Percentiles rank a stretch among this genome's conserved stretches.
These are phyloP conservation scores for Holothuria leucospilota DNA, from an alignment of 53 echinoderm and acorn worm genomes.

Conservation along the genomic window DNA sequence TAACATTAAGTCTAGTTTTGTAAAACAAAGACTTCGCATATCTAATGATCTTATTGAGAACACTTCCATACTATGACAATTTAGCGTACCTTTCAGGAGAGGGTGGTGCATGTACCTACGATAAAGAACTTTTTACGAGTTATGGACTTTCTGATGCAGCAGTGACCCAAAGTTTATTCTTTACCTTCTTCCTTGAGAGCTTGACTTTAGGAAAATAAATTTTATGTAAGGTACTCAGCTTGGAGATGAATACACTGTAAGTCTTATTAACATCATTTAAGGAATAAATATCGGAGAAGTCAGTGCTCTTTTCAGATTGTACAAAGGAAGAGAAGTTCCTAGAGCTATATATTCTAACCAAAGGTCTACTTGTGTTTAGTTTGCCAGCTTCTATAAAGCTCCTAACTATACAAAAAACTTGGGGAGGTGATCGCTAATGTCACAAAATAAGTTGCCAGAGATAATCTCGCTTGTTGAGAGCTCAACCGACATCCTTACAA, in stretches of 20 bases:
- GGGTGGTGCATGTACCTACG: background rate
- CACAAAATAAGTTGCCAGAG: no score
- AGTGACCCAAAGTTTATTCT: background rate
- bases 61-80: background rate
- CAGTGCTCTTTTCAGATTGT: background rate
- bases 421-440: background rate
- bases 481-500: constrained; percentile 6
- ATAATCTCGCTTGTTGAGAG: background rate
- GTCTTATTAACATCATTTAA: background rate
- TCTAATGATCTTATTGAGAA: background rate
- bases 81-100: background rate
- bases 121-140: no score
- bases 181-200: background rate
- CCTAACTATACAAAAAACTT: background rate
- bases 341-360: background rate
- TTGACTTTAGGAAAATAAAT: background rate
- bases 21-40: background rate
- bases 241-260: constrained; percentile 8
- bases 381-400: background rate
- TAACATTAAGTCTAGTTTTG: background rate
- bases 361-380: background rate
- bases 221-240: background rate
- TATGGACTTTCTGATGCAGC: no score
- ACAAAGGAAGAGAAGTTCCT: background rate
- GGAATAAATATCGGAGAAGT: background rate